A percentile compares a stretch with the other conserved stretches of the same genome.
Evolutionary conservation across 2,888 invertebrate genomes (phyloP).

Genomic region (Nasonia oneida): DNA sequence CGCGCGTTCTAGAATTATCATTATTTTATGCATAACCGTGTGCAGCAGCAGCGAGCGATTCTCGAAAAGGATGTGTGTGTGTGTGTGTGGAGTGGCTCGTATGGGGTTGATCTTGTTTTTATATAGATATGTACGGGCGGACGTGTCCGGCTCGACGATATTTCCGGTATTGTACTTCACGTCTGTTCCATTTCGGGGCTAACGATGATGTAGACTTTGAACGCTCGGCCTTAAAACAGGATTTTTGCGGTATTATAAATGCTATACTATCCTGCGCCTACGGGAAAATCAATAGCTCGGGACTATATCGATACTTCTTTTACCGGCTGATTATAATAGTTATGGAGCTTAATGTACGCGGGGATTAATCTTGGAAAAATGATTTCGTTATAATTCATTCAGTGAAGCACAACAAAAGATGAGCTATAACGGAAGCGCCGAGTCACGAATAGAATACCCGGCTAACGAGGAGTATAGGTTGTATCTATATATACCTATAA

Average conservation of each 20-base stretch:
- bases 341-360: not conserved
- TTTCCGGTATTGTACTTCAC: too few species aligned
- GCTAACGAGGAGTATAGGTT: not conserved
- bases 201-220: not conserved
- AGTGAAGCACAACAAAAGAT: not conserved
- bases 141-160: not conserved
- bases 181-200: not conserved
- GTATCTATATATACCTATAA: too few species aligned
- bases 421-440: not conserved
- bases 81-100: not conserved
- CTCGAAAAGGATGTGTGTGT: not conserved
- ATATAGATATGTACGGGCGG: not conserved
- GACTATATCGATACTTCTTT: not conserved
- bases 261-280: not conserved
- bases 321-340: not conserved
- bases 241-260: not conserved
- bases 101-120: not conserved
- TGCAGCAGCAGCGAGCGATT: not conserved
- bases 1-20: conserved; percentile 14
- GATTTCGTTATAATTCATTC: not conserved
- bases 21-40: not conserved
- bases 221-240: not conserved
- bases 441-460: not conserved
- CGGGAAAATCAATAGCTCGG: not conserved
- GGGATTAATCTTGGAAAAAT: not conserved